Conservation (phyloP, 2,888 invertebrate genomes). For the Drosophila testacea region DNA sequence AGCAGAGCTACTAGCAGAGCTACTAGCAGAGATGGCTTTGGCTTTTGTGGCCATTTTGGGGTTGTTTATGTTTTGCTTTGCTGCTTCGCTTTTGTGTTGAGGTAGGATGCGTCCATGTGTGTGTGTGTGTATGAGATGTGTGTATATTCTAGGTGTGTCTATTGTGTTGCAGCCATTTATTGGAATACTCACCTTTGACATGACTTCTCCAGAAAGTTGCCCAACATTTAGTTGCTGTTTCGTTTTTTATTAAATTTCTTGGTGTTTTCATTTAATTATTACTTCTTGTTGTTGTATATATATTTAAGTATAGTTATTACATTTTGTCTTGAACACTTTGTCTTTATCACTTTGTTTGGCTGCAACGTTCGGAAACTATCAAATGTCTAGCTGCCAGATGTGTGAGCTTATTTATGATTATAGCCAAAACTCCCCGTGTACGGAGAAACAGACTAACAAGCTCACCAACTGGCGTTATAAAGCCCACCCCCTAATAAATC, state of each 20-base stretch:
- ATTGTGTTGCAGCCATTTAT: slow-evolving; percentile 25
- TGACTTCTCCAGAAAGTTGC: slow-evolving; percentile 49
- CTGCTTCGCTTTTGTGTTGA: slow-evolving; percentile 67
- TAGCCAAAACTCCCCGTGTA: slow-evolving; percentile 17
- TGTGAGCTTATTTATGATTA: slow-evolving; percentile 4
- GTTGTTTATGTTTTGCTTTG: slow-evolving; percentile 76
- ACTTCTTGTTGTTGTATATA: slow-evolving; percentile 35
- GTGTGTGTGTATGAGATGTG: slow-evolving; percentile 5
- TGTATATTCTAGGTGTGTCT: slow-evolving; percentile 54
- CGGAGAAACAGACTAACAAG: slow-evolving; percentile 9
- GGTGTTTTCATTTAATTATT: slow-evolving; percentile 20
- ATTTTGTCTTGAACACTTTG: slow-evolving; percentile 78
- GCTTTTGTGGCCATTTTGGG: slow-evolving; percentile 64
- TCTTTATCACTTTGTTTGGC: slow-evolving; percentile 75
- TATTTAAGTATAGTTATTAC: slow-evolving; percentile 64
- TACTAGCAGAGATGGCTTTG: slow-evolving; percentile 22
- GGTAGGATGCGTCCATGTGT: slow-evolving; percentile 65
- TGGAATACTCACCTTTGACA: slow-evolving; percentile 68
- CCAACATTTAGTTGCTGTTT: slow-evolving; percentile 38
- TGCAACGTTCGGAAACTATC: slow-evolving; percentile 60
- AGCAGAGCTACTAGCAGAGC: slow-evolving; percentile 13
- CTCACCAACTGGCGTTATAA: background rate
- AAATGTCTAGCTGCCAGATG: slow-evolving; percentile 58
- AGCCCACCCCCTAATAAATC: slow-evolving; percentile 45
- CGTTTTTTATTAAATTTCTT: slow-evolving; percentile 19